Conservation (phyloP, 2,888 invertebrate genomes). For the Lithophane ornitopus region DNA sequence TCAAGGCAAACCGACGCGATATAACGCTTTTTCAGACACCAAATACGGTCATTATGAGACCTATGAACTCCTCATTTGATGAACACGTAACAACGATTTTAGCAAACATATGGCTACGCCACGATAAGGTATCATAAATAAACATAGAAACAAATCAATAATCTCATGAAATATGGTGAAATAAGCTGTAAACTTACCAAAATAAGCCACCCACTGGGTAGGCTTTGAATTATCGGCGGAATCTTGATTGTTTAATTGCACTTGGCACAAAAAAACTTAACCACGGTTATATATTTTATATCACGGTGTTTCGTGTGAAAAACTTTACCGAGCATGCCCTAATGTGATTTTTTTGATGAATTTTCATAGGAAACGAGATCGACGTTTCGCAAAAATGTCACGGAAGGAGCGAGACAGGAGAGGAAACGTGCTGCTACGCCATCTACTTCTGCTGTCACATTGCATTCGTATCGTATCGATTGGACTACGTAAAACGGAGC, state of each 20-base stretch:
- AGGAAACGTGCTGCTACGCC: slow-evolving; percentile 76
- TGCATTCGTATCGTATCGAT: slow-evolving; percentile 59
- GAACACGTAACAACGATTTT: slow-evolving; percentile 23
- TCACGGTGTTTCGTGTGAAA: slow-evolving; percentile 84
- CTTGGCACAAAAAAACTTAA: slow-evolving; percentile 90
- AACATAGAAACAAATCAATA: slow-evolving; percentile 35
- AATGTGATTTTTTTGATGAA: slow-evolving; percentile 80
- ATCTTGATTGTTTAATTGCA: slow-evolving; percentile 94
- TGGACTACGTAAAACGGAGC: slow-evolving; percentile 78
- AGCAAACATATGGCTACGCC: slow-evolving; percentile 25
- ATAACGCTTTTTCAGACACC: slow-evolving; percentile 30
- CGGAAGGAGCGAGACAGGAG: slow-evolving; percentile 78
- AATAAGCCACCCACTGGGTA: slow-evolving; percentile 95
- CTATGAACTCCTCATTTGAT: slow-evolving; percentile 13
- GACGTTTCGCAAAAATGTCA: slow-evolving; percentile 86
- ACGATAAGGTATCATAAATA: slow-evolving; percentile 23
- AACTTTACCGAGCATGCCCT: slow-evolving; percentile 89
- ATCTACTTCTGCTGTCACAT: slow-evolving; percentile 73
- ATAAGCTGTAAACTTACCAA: slow-evolving; percentile 89
- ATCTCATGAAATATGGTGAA: slow-evolving; percentile 48
- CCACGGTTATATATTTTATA: slow-evolving; percentile 85
- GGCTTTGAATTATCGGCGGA: slow-evolving; percentile 95
- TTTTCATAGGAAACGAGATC: slow-evolving; percentile 83
- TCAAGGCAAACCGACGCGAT: slow-evolving; percentile 62
- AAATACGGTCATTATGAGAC: slow-evolving; percentile 35